These are phyloP conservation scores for Idaea aversata DNA, from an alignment of 2,888 invertebrate species.

Conservation along the genomic window DNA sequence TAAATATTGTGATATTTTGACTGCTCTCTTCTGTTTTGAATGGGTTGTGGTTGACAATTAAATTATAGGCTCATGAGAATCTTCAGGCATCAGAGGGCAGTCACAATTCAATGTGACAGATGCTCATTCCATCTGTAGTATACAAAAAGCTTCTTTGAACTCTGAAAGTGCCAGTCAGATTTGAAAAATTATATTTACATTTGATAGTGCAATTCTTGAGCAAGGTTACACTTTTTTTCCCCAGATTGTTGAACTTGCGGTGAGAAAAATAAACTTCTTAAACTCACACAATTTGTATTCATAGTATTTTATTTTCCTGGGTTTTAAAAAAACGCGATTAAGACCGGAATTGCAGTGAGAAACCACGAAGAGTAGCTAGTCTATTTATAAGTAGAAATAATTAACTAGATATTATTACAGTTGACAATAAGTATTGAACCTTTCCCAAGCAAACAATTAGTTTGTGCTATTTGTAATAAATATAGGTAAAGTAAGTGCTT, in stretches of 20 bases:
- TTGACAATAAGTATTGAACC: constrained; percentile 11
- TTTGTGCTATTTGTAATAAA: constrained; percentile 1
- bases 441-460: constrained; percentile 1
- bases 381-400: background rate
- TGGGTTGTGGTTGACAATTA: background rate
- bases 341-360: too few species aligned
- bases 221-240: background rate
- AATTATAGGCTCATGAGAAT: background rate
- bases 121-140: background rate
- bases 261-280: too few species aligned
- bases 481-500: background rate
- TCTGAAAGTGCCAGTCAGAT: too few species aligned
- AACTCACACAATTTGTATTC: too few species aligned
- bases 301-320: too few species aligned
- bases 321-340: too few species aligned
- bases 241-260: background rate
- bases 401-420: background rate
- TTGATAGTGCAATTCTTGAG: background rate
- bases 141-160: too few species aligned
- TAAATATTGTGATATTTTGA: background rate
- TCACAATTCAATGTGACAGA: background rate
- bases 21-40: background rate
- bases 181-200: too few species aligned
- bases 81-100: background rate
- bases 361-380: too few species aligned